These are phyloP conservation scores for Fabriciana adippe DNA, from an alignment of 2,888 invertebrate species.

Conservation along the genomic window DNA sequence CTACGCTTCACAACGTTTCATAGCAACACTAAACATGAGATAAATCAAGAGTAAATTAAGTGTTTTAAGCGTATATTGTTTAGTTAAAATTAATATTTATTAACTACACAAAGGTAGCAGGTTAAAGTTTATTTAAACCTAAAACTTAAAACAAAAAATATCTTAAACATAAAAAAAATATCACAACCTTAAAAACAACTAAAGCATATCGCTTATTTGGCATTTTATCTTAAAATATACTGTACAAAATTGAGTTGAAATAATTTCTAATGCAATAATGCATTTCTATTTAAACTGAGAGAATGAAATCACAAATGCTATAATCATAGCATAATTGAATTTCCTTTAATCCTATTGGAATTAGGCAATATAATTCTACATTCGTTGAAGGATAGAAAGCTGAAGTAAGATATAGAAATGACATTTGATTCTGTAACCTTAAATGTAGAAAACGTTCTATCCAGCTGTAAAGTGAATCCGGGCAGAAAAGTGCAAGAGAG, in stretches of 20 bases:
- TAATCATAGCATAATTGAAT: neutral
- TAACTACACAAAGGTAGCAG: neutral
- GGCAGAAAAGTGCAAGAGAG: no score
- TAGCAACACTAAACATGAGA: no score
- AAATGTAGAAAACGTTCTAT: no score
- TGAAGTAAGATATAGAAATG: no score
- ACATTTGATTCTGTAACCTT: no score
- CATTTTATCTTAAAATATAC: conserved; percentile 21
- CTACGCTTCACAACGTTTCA: no score
- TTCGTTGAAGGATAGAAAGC: no score
- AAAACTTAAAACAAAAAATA: neutral
- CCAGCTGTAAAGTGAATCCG: no score
- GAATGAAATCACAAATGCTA: neutral
- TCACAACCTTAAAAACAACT: conserved; percentile 45
- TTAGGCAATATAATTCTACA: no score
- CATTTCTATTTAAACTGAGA: neutral
- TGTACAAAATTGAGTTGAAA: neutral
- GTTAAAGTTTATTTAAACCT: no score
- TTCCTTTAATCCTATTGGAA: no score
- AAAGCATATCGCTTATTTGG: conserved; percentile 37
- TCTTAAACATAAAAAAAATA: conserved; percentile 31
- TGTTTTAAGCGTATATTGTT: conserved; percentile 3
- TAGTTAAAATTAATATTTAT: conserved; percentile 1
- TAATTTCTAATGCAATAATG: neutral
- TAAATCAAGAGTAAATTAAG: no score